These are phyloP conservation scores for Scartelaos histophorus DNA, from an alignment of 2,113 vertebrate genomes.

Conservation along the genomic window DNA sequence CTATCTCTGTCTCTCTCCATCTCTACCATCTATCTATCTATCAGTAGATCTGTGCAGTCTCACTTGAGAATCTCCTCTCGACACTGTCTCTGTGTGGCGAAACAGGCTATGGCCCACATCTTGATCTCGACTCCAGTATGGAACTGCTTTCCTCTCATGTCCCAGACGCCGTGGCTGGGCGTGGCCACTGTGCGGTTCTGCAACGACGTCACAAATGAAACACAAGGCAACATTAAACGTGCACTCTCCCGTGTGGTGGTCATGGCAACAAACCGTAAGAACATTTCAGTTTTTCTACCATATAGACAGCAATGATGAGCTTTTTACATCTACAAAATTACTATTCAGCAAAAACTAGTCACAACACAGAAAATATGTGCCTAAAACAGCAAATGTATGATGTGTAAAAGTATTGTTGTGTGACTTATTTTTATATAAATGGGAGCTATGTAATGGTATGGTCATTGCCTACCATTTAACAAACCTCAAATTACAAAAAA, in stretches of 20 bases:
- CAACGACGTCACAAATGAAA: slow-evolving; percentile 62
- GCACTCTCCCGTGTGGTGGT: slow-evolving; percentile 21
- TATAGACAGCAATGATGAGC: neutral
- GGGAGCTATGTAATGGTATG: neutral
- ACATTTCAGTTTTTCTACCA: slow-evolving; percentile 1
- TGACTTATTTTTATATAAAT: neutral
- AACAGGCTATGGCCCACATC: slow-evolving; percentile 99
- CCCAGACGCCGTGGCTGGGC: slow-evolving; percentile 97
- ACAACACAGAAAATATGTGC: neutral
- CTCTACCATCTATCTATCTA: no score
- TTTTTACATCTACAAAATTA: neutral
- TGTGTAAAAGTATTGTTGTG: neutral
- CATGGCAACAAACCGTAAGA: neutral
- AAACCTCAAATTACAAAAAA: neutral
- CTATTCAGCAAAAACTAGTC: neutral
- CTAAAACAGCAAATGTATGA: neutral
- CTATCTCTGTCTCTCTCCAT: no score
- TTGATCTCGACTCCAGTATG: slow-evolving; percentile 99
- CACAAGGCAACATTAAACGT: slow-evolving; percentile 24
- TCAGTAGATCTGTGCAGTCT: slow-evolving; percentile 59
- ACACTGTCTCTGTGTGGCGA: slow-evolving; percentile 97
- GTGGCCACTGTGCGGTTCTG: slow-evolving; percentile 98
- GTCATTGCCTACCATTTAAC: neutral
- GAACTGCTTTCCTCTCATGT: slow-evolving; percentile 98
- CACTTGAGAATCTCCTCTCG: slow-evolving; percentile 98